A percentile compares a stretch with the other conserved stretches of the same genome.
Evolutionary conservation across 2,888 invertebrate genomes (phyloP).

Genomic region (Augochlorella aurata): DNA sequence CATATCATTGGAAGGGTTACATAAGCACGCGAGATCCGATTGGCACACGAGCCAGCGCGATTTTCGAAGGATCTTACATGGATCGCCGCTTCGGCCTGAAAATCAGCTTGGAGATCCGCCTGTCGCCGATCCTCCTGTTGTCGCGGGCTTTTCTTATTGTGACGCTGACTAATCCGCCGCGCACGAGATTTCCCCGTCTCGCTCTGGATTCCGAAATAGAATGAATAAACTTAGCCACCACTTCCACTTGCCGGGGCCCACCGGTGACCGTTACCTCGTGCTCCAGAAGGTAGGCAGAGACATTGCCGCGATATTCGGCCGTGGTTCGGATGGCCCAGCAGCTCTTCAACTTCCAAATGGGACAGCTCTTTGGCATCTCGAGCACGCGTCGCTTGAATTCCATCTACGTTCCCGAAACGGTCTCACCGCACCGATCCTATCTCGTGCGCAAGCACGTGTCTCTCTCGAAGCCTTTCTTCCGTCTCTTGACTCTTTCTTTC

Average conservation of each 20-base stretch:
- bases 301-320: slow-evolving; percentile 37
- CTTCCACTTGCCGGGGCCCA: slow-evolving; percentile 67
- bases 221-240: slow-evolving; percentile 73
- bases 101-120: slow-evolving; percentile 44
- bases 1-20: slow-evolving; percentile 27
- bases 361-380: slow-evolving; percentile 64
- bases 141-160: slow-evolving; percentile 64
- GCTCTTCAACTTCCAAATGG: slow-evolving; percentile 68
- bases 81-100: slow-evolving; percentile 54
- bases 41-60: slow-evolving; percentile 11
- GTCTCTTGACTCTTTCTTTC: slow-evolving; percentile 55
- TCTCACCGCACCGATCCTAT: not conserved
- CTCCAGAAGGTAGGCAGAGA: slow-evolving; percentile 67
- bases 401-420: slow-evolving; percentile 1
- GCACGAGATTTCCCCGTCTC: slow-evolving; percentile 58
- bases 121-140: slow-evolving; percentile 60
- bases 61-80: slow-evolving; percentile 57
- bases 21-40: slow-evolving; percentile 21
- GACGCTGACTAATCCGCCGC: slow-evolving; percentile 72
- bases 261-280: slow-evolving; percentile 72
- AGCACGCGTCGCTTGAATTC: slow-evolving; percentile 21
- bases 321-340: slow-evolving; percentile 68
- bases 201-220: slow-evolving; percentile 59
- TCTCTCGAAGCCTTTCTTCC: slow-evolving; percentile 45
- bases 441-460: not conserved